phyloP scores from a whole-genome alignment of 2,888 invertebrate species.

The Spisula solida region DNA sequence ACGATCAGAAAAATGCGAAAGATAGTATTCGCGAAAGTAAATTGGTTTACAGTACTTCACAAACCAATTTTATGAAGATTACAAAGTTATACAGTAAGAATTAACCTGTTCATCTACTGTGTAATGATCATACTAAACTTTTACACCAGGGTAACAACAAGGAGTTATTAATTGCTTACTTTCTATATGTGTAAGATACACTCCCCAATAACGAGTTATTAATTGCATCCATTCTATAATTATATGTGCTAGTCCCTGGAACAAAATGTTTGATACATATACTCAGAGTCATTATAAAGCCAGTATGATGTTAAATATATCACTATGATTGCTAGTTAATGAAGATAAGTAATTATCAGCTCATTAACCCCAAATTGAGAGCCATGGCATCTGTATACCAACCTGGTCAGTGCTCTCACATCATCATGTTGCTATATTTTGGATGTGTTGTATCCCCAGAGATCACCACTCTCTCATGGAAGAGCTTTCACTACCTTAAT shows the following conservation, averaged over 20 bases:
- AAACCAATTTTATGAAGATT: too few relatives aligned
- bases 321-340: constrained; percentile 6
- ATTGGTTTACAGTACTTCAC: too few relatives aligned
- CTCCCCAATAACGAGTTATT: not conserved
- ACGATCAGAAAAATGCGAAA: too few relatives aligned
- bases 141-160: not conserved
- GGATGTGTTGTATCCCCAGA: too few relatives aligned
- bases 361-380: not conserved
- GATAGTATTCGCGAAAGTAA: too few relatives aligned
- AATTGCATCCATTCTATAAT: not conserved
- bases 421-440: not conserved
- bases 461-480: too few relatives aligned
- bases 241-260: not conserved
- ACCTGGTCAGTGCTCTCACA: not conserved
- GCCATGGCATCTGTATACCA: not conserved
- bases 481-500: too few relatives aligned
- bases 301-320: constrained; percentile 30
- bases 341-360: constrained; percentile 1
- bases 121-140: not conserved
- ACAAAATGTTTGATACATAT: not conserved
- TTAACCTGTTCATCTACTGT: too few relatives aligned
- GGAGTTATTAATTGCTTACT: not conserved
- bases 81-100: too few relatives aligned
- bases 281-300: not conserved
- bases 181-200: not conserved